Percentiles rank a stretch among this genome's conserved stretches.
phyloP scores from a whole-genome alignment of 2,113 vertebrate species.

The Scartelaos histophorus region DNA sequence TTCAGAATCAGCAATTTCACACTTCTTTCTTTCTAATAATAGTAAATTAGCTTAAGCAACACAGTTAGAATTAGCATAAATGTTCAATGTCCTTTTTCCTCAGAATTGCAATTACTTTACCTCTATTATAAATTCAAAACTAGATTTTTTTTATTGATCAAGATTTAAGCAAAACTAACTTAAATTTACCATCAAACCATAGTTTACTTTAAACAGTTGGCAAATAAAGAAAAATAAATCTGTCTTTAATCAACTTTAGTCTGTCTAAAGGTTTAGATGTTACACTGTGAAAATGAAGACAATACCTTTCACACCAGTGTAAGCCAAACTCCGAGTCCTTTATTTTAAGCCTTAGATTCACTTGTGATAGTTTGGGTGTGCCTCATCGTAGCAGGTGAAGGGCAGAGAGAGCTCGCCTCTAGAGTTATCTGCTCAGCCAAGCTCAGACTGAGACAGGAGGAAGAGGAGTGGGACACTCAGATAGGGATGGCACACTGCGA shows the following conservation, averaged over 20 bases:
- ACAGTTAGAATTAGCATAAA: background rate
- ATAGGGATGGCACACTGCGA: slow-evolving; percentile 60
- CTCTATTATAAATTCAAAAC: no score
- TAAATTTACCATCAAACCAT: no score
- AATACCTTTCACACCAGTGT: background rate
- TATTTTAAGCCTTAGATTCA: background rate
- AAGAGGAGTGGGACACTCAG: slow-evolving; percentile 48
- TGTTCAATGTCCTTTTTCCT: background rate
- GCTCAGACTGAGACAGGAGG: slow-evolving; percentile 41
- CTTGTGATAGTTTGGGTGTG: slow-evolving; percentile 3
- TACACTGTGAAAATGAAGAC: no score
- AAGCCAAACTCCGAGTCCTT: background rate
- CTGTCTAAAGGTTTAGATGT: no score
- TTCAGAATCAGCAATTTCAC: background rate
- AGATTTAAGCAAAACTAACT: background rate
- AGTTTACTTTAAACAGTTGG: no score
- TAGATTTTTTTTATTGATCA: background rate
- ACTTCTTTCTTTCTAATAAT: background rate
- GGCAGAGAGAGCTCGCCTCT: slow-evolving; percentile 21
- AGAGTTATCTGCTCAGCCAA: slow-evolving; percentile 64
- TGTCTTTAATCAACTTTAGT: no score
- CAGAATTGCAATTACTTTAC: background rate
- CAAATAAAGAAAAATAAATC: no score
- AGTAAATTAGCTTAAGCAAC: background rate
- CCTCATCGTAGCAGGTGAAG: slow-evolving; percentile 6